Evolutionary conservation across 2,888 invertebrate species (phyloP).

Genomic region (Heliconius cydno): DNA sequence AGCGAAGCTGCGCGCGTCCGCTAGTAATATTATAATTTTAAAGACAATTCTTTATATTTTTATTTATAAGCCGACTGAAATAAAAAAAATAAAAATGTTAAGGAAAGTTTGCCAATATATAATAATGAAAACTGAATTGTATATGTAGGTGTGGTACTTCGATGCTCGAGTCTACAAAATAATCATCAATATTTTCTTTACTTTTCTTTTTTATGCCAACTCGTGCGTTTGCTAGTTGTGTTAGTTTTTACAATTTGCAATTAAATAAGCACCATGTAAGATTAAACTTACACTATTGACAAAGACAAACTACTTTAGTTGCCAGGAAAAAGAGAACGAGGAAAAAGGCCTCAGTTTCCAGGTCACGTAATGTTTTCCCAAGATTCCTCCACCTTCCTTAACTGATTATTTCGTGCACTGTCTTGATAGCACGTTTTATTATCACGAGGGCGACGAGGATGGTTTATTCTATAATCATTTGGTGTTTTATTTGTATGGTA

Average conservation of each 20-base stretch:
- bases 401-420: constrained; percentile 72
- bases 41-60: too few species aligned
- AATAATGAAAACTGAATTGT: too few species aligned
- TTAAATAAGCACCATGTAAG: constrained; percentile 13
- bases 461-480: constrained; percentile 63
- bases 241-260: background rate
- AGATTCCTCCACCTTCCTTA: constrained; percentile 59
- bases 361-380: constrained; percentile 66
- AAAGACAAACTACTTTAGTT: constrained; percentile 14
- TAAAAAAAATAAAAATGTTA: too few species aligned
- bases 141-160: too few species aligned
- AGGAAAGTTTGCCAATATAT: too few species aligned
- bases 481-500: constrained; percentile 48
- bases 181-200: too few species aligned
- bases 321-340: background rate
- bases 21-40: too few species aligned
- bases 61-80: too few species aligned
- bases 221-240: background rate
- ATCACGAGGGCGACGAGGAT: constrained; percentile 60
- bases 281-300: constrained; percentile 17
- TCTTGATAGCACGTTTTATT: constrained; percentile 68
- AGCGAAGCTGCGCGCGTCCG: too few species aligned
- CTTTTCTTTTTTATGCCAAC: background rate
- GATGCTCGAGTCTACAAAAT: too few species aligned
- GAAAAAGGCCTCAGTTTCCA: constrained; percentile 48